A percentile compares a stretch with the other conserved stretches of the same genome.
Evolutionary conservation across 1,140 invertebrate species (phyloP).

Genomic region (Orchesella cincta): DNA sequence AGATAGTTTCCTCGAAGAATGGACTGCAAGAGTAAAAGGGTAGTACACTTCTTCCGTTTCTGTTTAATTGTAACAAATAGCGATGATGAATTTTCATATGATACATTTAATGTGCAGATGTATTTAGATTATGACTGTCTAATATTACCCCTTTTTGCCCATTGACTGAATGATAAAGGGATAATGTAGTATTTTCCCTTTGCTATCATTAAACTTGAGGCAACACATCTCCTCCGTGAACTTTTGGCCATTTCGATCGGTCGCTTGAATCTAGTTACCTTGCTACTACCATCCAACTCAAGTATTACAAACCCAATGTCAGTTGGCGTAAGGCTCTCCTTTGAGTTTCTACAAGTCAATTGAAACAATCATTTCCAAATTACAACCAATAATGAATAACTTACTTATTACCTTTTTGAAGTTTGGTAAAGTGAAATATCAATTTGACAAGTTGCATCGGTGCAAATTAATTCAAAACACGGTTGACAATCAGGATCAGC

Average conservation of each 20-base stretch:
- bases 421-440: slow-evolving; percentile 19
- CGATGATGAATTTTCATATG: neutral
- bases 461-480: slow-evolving; percentile 14
- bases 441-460: neutral
- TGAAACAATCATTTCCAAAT: neutral
- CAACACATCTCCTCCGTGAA: neutral
- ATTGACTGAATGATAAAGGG: slow-evolving; percentile 1
- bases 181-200: neutral
- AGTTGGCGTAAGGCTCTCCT: neutral
- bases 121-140: neutral
- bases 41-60: neutral
- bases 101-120: neutral
- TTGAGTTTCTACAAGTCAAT: slow-evolving; percentile 1
- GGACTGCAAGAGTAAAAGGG: neutral
- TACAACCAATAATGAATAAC: neutral
- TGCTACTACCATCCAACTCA: neutral
- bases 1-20: neutral
- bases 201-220: neutral
- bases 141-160: neutral
- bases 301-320: slow-evolving; percentile 3
- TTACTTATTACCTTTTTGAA: slow-evolving; percentile 10
- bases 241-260: neutral
- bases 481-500: slow-evolving; percentile 6
- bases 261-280: neutral
- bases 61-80: neutral